Evolutionary conservation across 35 echinoderm and acorn worm species (phyloP).

Genomic region (Lytechinus variegatus): DNA sequence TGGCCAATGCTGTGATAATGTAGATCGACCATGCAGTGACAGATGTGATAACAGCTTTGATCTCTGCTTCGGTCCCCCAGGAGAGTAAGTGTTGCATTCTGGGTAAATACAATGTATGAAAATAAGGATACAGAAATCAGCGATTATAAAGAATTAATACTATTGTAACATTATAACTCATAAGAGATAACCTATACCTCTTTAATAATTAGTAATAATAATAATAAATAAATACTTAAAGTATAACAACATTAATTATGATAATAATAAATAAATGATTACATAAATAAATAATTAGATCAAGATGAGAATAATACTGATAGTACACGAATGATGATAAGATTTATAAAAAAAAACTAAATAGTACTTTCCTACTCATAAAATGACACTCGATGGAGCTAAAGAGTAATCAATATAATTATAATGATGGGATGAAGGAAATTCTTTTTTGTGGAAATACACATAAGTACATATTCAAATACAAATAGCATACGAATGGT

Average conservation of each 20-base stretch:
- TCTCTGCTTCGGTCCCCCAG: conserved; percentile 16
- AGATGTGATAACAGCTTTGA: conserved; percentile 22
- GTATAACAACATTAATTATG: too few relatives aligned
- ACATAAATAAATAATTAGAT: too few relatives aligned
- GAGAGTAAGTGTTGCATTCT: background rate
- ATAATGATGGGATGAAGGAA: background rate
- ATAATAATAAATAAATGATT: too few relatives aligned
- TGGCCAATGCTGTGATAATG: conserved; percentile 24
- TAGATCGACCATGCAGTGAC: conserved; percentile 5
- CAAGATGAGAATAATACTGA: too few relatives aligned
- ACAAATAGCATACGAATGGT: background rate
- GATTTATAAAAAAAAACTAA: background rate
- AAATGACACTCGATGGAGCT: too few relatives aligned
- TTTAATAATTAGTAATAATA: too few relatives aligned
- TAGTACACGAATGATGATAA: background rate
- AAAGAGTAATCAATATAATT: background rate
- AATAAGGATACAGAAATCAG: background rate
- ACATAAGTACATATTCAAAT: too few relatives aligned
- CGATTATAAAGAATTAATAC: background rate
- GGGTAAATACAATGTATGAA: background rate
- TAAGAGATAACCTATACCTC: too few relatives aligned
- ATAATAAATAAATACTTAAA: too few relatives aligned
- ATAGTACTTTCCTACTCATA: background rate
- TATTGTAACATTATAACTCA: too few relatives aligned
- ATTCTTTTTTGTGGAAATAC: background rate